Evolutionary conservation across 1,140 invertebrate species (phyloP).

Genomic region (Ctenoplectra terminalis): DNA sequence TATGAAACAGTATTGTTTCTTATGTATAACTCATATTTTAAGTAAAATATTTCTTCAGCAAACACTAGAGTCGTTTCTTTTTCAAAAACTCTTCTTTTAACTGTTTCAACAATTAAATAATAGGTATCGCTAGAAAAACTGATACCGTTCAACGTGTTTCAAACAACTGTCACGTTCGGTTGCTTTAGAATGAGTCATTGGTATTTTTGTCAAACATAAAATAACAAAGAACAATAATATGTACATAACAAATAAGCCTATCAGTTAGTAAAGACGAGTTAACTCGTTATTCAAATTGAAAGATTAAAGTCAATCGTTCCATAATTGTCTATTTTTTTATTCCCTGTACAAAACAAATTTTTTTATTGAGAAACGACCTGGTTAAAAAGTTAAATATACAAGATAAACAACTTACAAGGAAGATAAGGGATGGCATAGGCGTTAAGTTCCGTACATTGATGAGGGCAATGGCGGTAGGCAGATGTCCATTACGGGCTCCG

Average conservation of each 20-base stretch:
- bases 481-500: slow-evolving; percentile 94
- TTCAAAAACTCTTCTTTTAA: too few species aligned
- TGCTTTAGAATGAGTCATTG: neutral
- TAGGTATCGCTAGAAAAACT: neutral
- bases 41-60: too few species aligned
- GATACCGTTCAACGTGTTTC: neutral
- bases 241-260: too few species aligned
- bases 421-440: slow-evolving; percentile 92
- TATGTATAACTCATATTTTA: too few species aligned
- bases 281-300: too few species aligned
- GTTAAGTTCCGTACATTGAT: slow-evolving; percentile 92
- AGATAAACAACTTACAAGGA: slow-evolving; percentile 86
- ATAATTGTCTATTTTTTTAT: too few species aligned
- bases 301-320: too few species aligned
- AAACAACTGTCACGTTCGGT: neutral
- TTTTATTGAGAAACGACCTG: neutral
- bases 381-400: neutral
- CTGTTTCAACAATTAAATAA: neutral
- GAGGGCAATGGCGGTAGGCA: slow-evolving; percentile 92
- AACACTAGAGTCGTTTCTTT: too few species aligned
- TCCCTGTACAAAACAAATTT: too few species aligned
- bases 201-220: neutral
- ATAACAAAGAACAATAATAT: neutral
- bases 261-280: too few species aligned
- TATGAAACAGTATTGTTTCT: too few species aligned